Evolutionary conservation across 2,888 invertebrate genomes (phyloP).

Genomic region (Pyrrhopygopsis socrates): DNA sequence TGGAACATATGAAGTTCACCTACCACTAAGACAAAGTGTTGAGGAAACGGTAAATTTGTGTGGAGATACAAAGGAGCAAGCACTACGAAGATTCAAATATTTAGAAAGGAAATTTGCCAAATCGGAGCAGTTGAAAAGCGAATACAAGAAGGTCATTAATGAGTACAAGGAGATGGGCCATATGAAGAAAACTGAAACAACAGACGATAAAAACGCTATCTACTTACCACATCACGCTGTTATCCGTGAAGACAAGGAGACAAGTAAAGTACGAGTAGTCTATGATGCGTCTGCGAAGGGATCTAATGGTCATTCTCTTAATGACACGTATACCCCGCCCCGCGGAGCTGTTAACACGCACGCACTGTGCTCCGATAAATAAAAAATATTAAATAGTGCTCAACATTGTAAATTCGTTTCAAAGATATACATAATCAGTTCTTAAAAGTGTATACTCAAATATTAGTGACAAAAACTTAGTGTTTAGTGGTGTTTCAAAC

Average conservation of each 20-base stretch:
- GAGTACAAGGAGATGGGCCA: constrained; percentile 76
- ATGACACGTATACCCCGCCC: no score
- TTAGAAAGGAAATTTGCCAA: constrained; percentile 59
- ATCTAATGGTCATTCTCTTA: constrained; percentile 58
- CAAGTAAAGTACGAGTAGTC: constrained; percentile 79
- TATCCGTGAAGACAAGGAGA: constrained; percentile 74
- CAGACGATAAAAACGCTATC: constrained; percentile 27
- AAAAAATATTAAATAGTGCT: no score
- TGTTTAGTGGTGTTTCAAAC: no score
- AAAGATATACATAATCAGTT: no score
- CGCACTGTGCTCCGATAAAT: no score
- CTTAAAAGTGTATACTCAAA: no score
- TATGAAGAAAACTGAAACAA: constrained; percentile 37
- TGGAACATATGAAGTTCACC: constrained; percentile 70
- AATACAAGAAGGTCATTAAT: constrained; percentile 66
- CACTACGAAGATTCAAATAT: constrained; percentile 66
- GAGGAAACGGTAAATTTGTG: constrained; percentile 52
- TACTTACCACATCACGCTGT: constrained; percentile 83
- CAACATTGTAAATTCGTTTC: no score
- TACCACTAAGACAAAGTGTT: constrained; percentile 59
- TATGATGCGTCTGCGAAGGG: constrained; percentile 76
- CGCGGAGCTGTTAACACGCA: no score
- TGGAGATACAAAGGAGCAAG: constrained; percentile 72
- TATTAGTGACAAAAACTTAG: no score
- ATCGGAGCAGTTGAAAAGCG: constrained; percentile 35